Evolutionary conservation across 2,797 vertebrate species (phyloP).

Genomic region (Eptatretus atami): DNA sequence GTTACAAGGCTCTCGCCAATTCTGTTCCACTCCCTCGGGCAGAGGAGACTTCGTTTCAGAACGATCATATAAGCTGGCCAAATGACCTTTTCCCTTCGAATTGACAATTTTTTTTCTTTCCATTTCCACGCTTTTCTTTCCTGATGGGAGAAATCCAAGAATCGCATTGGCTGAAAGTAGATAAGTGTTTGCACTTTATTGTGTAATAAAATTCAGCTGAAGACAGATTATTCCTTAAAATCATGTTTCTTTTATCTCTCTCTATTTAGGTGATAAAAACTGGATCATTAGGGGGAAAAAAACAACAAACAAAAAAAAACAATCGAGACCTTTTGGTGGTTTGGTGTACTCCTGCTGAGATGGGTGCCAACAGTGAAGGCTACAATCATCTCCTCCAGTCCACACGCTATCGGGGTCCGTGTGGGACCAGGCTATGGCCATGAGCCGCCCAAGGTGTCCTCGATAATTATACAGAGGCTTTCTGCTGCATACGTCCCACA

Average conservation of each 20-base stretch:
- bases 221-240: too few species aligned
- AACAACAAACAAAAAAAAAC: background rate
- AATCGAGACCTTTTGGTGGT: conserved; percentile 42
- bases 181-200: too few species aligned
- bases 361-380: conserved; percentile 46
- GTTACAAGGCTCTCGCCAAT: too few species aligned
- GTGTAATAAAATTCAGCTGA: too few species aligned
- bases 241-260: too few species aligned
- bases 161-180: too few species aligned
- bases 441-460: conserved; percentile 43
- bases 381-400: conserved; percentile 76
- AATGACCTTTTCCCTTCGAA: conserved; percentile 32
- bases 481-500: conserved; percentile 60
- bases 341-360: conserved; percentile 40
- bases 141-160: conserved; percentile 15
- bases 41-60: too few species aligned
- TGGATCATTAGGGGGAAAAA: too few species aligned
- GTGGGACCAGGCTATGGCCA: conserved; percentile 60
- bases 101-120: conserved; percentile 38
- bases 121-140: conserved; percentile 38
- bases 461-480: conserved; percentile 50
- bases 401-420: conserved; percentile 47
- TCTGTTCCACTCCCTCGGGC: too few species aligned
- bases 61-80: conserved; percentile 14
- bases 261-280: too few species aligned